Conservation (phyloP, 2,113 vertebrate genomes). For the Uria lomvia region DNA sequence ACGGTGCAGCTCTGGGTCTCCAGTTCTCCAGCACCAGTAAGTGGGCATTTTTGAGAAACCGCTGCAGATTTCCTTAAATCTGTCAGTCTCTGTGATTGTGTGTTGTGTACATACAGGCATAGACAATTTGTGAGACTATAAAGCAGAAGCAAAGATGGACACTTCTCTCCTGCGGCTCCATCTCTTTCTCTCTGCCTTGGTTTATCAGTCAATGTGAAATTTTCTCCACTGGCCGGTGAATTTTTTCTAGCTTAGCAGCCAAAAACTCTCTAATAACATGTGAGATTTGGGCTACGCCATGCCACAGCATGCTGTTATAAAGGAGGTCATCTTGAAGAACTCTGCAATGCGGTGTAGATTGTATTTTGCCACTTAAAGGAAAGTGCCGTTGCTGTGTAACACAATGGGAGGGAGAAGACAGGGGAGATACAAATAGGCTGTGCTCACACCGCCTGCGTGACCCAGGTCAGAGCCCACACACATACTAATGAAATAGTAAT, state of each 20-base stretch:
- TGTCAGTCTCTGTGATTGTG: not conserved
- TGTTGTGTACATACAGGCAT: not conserved
- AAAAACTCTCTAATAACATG: not conserved
- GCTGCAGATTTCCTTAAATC: not conserved
- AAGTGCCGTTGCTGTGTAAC: not conserved
- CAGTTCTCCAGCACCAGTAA: not conserved
- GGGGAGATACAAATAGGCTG: not conserved
- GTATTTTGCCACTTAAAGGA: not conserved
- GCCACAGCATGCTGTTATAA: not conserved
- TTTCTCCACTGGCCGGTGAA: fast-evolving
- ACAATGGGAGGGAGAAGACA: not conserved
- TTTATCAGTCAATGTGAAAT: not conserved
- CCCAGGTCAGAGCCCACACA: conserved; percentile 32
- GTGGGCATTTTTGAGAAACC: not conserved
- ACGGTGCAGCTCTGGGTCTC: not conserved
- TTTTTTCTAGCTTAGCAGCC: not conserved
- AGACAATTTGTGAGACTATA: not conserved
- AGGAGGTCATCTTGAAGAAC: not conserved
- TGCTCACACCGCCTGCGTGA: not conserved
- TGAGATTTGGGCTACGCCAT: not conserved
- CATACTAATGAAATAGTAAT: not conserved
- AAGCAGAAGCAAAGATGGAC: not conserved
- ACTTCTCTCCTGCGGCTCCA: not conserved
- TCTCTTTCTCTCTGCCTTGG: not conserved
- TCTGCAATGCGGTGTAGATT: not conserved